Percentiles rank a stretch among this genome's conserved stretches.
Conservation (phyloP, 2,113 vertebrate genomes). For the Onychostruthus taczanowskii region DNA sequence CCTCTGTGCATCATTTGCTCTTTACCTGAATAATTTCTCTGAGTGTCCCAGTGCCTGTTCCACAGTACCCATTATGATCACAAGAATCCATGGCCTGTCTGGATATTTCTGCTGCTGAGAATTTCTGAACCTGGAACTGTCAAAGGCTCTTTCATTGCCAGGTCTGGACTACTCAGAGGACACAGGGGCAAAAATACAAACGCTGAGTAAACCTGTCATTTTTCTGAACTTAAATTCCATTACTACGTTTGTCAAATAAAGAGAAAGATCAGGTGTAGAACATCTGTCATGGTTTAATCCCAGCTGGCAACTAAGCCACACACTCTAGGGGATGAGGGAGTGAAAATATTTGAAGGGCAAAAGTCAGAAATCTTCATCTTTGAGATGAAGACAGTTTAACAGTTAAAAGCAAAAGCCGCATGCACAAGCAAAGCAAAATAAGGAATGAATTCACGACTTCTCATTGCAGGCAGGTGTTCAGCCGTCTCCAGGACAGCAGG, state of each 20-base stretch:
- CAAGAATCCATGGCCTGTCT: not conserved
- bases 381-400: not conserved
- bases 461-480: not conserved
- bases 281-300: not conserved
- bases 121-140: not conserved
- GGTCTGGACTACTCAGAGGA: not conserved
- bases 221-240: not conserved
- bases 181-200: not conserved
- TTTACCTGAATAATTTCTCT: not conserved
- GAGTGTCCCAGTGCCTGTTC: not conserved
- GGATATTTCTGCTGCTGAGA: not conserved
- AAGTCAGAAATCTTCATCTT: not conserved
- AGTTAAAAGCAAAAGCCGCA: not conserved
- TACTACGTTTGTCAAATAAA: not conserved
- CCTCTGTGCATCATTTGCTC: not conserved
- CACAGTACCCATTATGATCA: not conserved
- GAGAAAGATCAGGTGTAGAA: not conserved
- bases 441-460: not conserved
- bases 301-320: not conserved
- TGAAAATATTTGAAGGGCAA: not conserved
- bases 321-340: not conserved
- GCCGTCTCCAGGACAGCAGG: not conserved
- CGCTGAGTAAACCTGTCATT: not conserved
- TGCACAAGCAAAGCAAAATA: not conserved
- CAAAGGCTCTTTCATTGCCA: not conserved